Evolutionary conservation across 2,888 invertebrate species (phyloP).

Genomic region (Eremobia ochroleuca): DNA sequence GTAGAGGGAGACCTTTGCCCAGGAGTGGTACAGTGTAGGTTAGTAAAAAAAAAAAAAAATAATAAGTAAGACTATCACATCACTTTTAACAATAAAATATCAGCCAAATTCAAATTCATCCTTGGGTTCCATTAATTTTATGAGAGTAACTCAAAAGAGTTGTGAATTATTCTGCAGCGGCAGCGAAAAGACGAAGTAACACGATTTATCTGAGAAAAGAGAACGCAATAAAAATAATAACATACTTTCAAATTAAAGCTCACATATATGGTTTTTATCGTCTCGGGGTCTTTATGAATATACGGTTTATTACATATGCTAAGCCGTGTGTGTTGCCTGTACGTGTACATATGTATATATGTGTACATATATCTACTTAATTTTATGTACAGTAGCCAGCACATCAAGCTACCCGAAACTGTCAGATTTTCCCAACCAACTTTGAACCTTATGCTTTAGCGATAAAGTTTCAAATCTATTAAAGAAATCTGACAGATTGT

Average conservation of each 20-base stretch:
- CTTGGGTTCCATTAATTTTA: constrained; percentile 15
- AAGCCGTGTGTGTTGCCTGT: constrained; percentile 15
- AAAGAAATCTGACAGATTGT: no score
- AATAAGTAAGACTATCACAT: no score
- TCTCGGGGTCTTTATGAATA: constrained; percentile 51
- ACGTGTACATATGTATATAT: neutral
- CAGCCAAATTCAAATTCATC: neutral
- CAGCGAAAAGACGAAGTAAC: constrained; percentile 17
- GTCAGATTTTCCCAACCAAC: no score
- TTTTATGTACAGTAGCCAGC: constrained; percentile 3
- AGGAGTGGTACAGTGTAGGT: no score
- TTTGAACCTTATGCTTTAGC: no score
- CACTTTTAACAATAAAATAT: neutral
- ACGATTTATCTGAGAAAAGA: constrained; percentile 46
- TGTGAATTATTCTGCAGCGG: constrained; percentile 42
- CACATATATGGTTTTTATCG: constrained; percentile 55
- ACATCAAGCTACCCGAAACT: no score
- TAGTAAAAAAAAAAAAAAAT: no score
- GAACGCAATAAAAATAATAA: constrained; percentile 55
- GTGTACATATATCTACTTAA: neutral
- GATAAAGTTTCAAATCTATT: no score
- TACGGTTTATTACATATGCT: constrained; percentile 27
- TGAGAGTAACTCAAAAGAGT: constrained; percentile 25
- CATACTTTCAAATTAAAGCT: constrained; percentile 63
- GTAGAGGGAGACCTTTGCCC: no score